Evolutionary conservation across 2,797 vertebrate species (phyloP), one percentile per base, ranked within the genome.

Genomic region (Zenarchopterus dispar): DNA sequence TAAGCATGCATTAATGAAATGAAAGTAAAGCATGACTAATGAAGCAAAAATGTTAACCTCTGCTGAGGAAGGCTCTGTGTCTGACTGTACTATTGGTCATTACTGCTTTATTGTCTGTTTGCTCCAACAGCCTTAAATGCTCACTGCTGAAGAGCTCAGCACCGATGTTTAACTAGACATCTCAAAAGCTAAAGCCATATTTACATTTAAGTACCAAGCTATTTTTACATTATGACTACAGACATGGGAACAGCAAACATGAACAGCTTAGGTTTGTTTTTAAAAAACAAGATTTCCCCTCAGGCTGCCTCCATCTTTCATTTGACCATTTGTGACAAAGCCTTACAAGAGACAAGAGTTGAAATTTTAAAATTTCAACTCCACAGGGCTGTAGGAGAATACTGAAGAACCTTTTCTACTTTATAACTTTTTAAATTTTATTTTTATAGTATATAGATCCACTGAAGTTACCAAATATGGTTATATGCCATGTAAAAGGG

Each of bases 291-390:
- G 28, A 41, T 51, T 58, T 60, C 31, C 60, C 41, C 36, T 62
- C 26, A 67, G 45, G 50, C 59, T 58, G 31, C 39, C 43, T 45
- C 61, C 62, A 75, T 88, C 78, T 62, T 70, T 84, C 76, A 79
- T 45, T 75, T 72, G 77, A 81, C 71, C 70, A 55, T 69, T 58
- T 62, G 62, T 82, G 82, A 81, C 80, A 84, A 70, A 84, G 70
- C 76, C 72, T 66, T 70, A 74, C 79, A 65, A 33, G 5, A 28
- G 28, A 28, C 5, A 28, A 28, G 5, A 28, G 28, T 7, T 28
- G 28, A 28, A 1, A 17, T 6, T 44, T 18, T 18, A 19, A 8
- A 19, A 18, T 45, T 19, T 8, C n/a, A 45, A 4, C n/a, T 3
- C 6, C 19, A 19, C 58, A 69, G 68, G 70, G 24, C 57, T 53